phyloP scores from a whole-genome alignment of 2,888 invertebrate genomes.

The Coenonympha arcania region DNA sequence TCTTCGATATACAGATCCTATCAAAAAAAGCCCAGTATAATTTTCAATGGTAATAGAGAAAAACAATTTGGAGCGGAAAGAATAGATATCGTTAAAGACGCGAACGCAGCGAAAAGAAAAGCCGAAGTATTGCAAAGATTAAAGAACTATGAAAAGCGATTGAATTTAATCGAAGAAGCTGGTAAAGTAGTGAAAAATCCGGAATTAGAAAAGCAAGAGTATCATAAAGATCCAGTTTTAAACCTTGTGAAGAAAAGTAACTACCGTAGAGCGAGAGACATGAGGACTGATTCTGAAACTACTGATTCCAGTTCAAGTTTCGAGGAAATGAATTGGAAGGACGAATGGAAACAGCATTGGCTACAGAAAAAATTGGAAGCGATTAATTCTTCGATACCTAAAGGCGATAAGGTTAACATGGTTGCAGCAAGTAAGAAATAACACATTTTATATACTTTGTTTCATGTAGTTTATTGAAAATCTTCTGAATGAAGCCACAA shows the following conservation, averaged over 20 bases:
- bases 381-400: constrained; percentile 37
- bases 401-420: constrained; percentile 55
- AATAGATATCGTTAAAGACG: constrained; percentile 11
- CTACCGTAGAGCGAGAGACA: constrained; percentile 29
- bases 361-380: constrained; percentile 36
- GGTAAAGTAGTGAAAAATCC: constrained; percentile 8
- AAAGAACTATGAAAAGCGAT: constrained; percentile 10
- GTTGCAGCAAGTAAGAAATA: constrained; percentile 47
- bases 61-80: background rate
- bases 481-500: too few relatives aligned
- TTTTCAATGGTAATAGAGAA: background rate
- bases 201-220: constrained; percentile 21
- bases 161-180: constrained; percentile 1
- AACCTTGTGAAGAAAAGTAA: constrained; percentile 30
- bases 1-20: constrained; percentile 22
- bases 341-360: constrained; percentile 37
- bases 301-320: constrained; percentile 35
- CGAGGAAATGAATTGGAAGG: constrained; percentile 35
- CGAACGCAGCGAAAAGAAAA: constrained; percentile 20
- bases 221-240: constrained; percentile 41
- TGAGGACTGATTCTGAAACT: constrained; percentile 23
- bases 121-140: constrained; percentile 15
- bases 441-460: too few relatives aligned
- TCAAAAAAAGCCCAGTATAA: background rate
- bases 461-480: too few relatives aligned